Evolutionary conservation across 2,888 invertebrate genomes (phyloP).

Genomic region (Ectropis crepuscularia): DNA sequence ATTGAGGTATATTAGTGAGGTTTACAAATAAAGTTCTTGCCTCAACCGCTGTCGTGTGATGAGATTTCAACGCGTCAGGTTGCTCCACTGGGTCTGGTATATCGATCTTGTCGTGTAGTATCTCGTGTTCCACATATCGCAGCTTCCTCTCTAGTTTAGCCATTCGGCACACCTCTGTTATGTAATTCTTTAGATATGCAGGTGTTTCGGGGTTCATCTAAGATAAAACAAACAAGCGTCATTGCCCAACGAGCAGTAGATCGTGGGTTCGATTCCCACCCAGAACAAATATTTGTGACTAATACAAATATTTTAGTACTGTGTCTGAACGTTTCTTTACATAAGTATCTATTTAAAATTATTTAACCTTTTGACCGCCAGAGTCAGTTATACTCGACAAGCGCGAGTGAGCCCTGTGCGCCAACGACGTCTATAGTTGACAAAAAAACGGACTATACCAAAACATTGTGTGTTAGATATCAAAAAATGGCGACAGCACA

Average conservation of each 20-base stretch:
- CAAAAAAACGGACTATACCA: too few species aligned
- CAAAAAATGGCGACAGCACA: too few species aligned
- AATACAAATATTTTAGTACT: too few species aligned
- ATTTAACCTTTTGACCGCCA: too few species aligned
- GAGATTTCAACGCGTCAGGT: conserved; percentile 87
- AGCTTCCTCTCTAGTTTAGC: conserved; percentile 94
- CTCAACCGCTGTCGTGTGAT: conserved; percentile 91
- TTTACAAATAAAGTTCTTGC: conserved; percentile 62
- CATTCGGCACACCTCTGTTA: conserved; percentile 92
- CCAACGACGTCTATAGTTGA: too few species aligned
- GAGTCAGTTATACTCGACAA: too few species aligned
- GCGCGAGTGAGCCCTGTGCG: too few species aligned
- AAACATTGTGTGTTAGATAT: too few species aligned
- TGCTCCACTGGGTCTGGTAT: conserved; percentile 84
- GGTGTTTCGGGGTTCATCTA: background rate
- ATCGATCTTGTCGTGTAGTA: conserved; percentile 89
- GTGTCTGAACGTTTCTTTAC: too few species aligned
- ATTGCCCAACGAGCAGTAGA: background rate
- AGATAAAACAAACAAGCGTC: background rate
- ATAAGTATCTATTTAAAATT: too few species aligned
- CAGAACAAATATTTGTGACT: background rate
- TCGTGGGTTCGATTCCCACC: background rate
- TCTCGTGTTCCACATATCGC: conserved; percentile 90
- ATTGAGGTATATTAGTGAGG: too few species aligned
- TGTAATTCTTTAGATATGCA: conserved; percentile 88